Evolutionary conservation across 2,797 vertebrate species (phyloP), one percentile per base, ranked within the genome.

Genomic region (Alectoris magna): DNA sequence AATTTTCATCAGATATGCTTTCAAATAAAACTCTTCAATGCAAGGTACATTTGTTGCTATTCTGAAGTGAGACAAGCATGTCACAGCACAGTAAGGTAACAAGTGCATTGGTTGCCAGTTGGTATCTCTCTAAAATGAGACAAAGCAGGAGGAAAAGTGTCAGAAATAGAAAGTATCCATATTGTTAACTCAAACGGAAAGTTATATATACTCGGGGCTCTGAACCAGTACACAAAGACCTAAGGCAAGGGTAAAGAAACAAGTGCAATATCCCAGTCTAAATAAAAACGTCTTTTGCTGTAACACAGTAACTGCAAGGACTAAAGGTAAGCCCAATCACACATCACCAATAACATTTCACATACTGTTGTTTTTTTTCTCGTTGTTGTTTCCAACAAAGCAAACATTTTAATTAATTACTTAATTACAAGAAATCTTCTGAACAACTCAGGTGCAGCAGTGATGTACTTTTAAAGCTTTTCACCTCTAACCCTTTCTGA

Each of bases 161-260:
- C 92, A 93, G 77, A 92, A 92, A 89, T 14, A 80, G 66, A 68
- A 92, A 84, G 77, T 96, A 94, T 75, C 95, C 87, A 63, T 91
- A 94, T 4, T 68, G 51, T 76, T 95, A 96, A 93, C 67, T 75
- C 60, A 93, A 84, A 92, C 63, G 84, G 94, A 96, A 95, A 53
- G 80, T 90, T 90, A 73, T 51, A 49, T 81, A 91, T 73, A 80
- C 83, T 58, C 58, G 29, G 56, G 73, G 48, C 48, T 90, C 85
- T 76, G 82, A 78, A 86, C 73, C 5, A 3, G 63, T 66, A 87
- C 1, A 89, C 62, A 69, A 86, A 91, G 73, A 89, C 83, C 83
- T 64, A 88, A 86, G 4, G 36, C 43, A 81, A 93, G 88, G 0
- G 0, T 90, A 75, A 73, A 91, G 91, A 93, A 92, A 75, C 49